phyloP scores from a whole-genome alignment of 1,140 invertebrate species.

The Dysdera silvatica region DNA sequence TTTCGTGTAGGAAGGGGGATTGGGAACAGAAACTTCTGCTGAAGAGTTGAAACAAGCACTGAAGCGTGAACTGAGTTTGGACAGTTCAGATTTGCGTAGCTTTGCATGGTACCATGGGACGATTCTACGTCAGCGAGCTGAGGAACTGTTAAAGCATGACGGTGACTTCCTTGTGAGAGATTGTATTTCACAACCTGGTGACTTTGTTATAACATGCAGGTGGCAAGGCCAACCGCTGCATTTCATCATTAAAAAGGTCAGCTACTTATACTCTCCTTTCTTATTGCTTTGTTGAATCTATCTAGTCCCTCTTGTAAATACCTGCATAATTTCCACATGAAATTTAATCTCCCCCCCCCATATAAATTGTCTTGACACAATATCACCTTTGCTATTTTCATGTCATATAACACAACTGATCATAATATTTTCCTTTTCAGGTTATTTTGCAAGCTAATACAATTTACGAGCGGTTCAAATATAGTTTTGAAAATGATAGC shows the following conservation, averaged over 20 bases:
- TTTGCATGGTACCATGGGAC: constrained; percentile 92
- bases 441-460: constrained; percentile 76
- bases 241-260: constrained; percentile 56
- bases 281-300: too few species aligned
- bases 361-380: too few species aligned
- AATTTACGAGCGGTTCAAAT: constrained; percentile 81
- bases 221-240: constrained; percentile 71
- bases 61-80: constrained; percentile 76
- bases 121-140: constrained; percentile 70
- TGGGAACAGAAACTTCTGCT: constrained; percentile 15
- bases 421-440: constrained; percentile 48
- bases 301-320: too few species aligned
- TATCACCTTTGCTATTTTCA: too few species aligned
- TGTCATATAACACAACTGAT: too few species aligned
- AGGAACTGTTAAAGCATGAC: constrained; percentile 64
- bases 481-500: constrained; percentile 86
- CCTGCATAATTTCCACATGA: too few species aligned
- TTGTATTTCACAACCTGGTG: constrained; percentile 83
- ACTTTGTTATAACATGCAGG: constrained; percentile 81
- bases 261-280: too few species aligned
- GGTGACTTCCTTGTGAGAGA: constrained; percentile 82
- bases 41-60: constrained; percentile 41
- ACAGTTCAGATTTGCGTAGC: constrained; percentile 72
- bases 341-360: too few species aligned
- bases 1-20: too few species aligned